Percentiles rank a stretch among this genome's conserved stretches.
Conservation (phyloP, 2,113 vertebrate species). For the Silurus asotus region DNA sequence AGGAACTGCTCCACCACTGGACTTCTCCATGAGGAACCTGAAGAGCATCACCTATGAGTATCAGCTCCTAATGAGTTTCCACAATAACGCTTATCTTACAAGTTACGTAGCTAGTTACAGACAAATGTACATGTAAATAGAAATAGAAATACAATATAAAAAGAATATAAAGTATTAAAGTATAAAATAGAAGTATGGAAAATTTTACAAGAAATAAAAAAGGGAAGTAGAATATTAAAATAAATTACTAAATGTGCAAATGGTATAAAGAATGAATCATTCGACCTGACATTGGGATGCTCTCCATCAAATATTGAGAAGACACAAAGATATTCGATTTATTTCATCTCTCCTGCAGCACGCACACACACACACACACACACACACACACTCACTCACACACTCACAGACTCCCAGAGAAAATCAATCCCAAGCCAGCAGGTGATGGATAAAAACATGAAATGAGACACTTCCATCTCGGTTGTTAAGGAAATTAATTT, state of each 20-base stretch:
- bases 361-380: not conserved
- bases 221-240: too few species aligned
- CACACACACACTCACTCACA: not conserved
- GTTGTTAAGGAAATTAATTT: not conserved
- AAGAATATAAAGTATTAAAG: too few species aligned
- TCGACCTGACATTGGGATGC: slow-evolving; percentile 5
- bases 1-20: not conserved
- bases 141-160: too few species aligned
- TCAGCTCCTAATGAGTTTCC: not conserved
- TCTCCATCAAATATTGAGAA: not conserved
- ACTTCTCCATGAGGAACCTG: not conserved
- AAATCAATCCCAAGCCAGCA: not conserved
- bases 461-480: not conserved
- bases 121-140: not conserved
- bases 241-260: too few species aligned
- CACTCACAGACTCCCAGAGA: not conserved
- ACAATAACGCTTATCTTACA: not conserved
- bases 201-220: too few species aligned
- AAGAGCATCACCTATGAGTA: not conserved
- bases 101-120: not conserved
- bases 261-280: too few species aligned
- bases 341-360: not conserved
- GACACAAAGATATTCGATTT: not conserved
- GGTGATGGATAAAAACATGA: not conserved
- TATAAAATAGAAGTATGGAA: too few species aligned